Base-by-base conservation (phyloP, 2,888 invertebrate species). In the Pyrgus malvae region DNA sequence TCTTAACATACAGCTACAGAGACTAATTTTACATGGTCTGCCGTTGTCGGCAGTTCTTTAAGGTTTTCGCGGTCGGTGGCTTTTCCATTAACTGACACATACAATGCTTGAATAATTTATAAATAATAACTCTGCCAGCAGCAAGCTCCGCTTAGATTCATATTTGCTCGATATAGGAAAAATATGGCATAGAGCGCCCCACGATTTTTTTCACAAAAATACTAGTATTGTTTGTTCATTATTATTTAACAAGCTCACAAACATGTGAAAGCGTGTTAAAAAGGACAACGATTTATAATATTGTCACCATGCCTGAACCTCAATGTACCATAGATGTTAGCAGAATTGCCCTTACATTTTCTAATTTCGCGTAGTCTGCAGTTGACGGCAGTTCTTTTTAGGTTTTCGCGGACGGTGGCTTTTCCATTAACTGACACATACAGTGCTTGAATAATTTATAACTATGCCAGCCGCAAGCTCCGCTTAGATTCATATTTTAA, bases 391-490 rank as follows among this genome's bases (percentile, higher is more conserved):
- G 14, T 14, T 14, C 35, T 48, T 35, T 48, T 48, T 17, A 37
- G 37, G 16, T 33, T 35, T 25, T 46, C 33, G 46, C 21, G 35
- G 33, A n/a, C 35, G 38, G 31, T 31, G 29, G 40, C 7, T 49
- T 48, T 49, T 31, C 40, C 49, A 49, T 49, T 40, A 49, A 31
- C 49, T 49, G 49, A 49, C 31, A 48, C 37, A 41, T 41, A 31
- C 40, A 49, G 40, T 29, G 29, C 49, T 48, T 49, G 49, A 49
- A 49, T 49, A 49, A 49, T 49, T 48, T 48, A 48, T 49, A 31
- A 16, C 49, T 31, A 31, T 33, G 33, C 33, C 40, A 31, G 21
- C 21, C 27, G 38, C 38, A 29, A 29, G n/a, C 7, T 16, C 14
- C 0, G 14, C 7, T 35, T 29, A 21, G 21, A 19, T 12, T 38